Evolutionary conservation across 2,113 vertebrate genomes (phyloP), one percentile per base, ranked within the genome.

Genomic region (Catharus fuscescens): DNA sequence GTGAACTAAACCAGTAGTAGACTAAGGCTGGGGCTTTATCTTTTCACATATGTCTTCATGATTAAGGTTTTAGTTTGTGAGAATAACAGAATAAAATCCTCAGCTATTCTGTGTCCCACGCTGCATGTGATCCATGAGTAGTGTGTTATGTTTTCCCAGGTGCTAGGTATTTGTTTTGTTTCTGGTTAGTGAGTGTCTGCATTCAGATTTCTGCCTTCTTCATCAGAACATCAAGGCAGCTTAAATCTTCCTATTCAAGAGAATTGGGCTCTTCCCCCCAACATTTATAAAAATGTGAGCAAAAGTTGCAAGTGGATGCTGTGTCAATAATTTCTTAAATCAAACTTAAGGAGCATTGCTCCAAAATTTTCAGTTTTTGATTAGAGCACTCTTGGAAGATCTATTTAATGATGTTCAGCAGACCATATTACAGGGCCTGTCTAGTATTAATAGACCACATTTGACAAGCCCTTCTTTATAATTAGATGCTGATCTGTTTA

Each of bases 191-290:
- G 53, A 67, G 9, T 26, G 14, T 56, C 53, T 86, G 47, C 16
- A 28, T 91, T 74, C 34, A 65, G 38, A 18, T 71, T 94, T 70
- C 69, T 31, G 38, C 44, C 52, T 56, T 66, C 50, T 53, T 86
- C 7, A 6, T 53, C 48, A 91, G 34, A 92, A 53, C 17, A 18
- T 6, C 47, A 26, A 12, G 6, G 13, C 54, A 73, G 12, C 20
- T 66, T 66, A 74, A 69, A 34, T 7, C 6, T 67, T 85, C 25
- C 44, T 67, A 4, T 65, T 88, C 28, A 62, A 86, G 6, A 62
- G 8, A 67, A 54, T 45, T 0, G 0, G 5, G 20, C 3, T 40
- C 81, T 32, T 18, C 2, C 3, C 8, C 57, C 19, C 29, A 59
- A 4, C 1, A 1, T 65, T 72, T 45, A 13, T 48, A 65, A 74